Conservation (phyloP, 2,113 vertebrate genomes). For the Tympanuchus pallidicinctus region DNA sequence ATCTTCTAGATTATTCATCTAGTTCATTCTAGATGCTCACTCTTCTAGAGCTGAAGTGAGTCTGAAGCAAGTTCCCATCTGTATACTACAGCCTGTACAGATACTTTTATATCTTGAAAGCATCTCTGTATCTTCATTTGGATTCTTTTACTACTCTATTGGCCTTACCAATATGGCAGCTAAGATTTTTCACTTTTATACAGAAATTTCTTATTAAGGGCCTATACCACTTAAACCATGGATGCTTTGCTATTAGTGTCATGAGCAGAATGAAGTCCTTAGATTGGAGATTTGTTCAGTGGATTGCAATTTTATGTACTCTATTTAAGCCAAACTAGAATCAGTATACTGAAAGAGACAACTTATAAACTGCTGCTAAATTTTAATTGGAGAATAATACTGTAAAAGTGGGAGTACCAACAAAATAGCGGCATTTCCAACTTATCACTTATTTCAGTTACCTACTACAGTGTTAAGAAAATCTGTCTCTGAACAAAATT, state of each 20-base stretch:
- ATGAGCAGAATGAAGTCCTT: neutral
- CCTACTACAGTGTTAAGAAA: neutral
- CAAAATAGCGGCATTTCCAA: neutral
- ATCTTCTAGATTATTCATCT: neutral
- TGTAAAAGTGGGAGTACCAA: neutral
- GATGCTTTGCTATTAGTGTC: neutral
- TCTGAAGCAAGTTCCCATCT: neutral
- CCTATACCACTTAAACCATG: neutral
- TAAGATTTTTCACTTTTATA: neutral
- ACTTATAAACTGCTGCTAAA: neutral
- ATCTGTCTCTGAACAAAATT: neutral
- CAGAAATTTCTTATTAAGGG: neutral
- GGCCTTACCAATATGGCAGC: neutral
- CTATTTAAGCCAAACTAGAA: neutral
- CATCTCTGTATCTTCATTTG: neutral
- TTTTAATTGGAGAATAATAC: neutral
- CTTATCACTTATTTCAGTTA: neutral
- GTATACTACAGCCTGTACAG: neutral
- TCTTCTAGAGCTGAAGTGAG: neutral
- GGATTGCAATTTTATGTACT: neutral
- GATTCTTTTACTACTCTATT: neutral
- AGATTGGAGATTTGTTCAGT: neutral
- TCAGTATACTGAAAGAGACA: neutral
- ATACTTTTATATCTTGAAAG: neutral
- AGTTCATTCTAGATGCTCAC: too few species aligned